phyloP scores from a whole-genome alignment of 1,140 invertebrate genomes.

The Ips nitidus region DNA sequence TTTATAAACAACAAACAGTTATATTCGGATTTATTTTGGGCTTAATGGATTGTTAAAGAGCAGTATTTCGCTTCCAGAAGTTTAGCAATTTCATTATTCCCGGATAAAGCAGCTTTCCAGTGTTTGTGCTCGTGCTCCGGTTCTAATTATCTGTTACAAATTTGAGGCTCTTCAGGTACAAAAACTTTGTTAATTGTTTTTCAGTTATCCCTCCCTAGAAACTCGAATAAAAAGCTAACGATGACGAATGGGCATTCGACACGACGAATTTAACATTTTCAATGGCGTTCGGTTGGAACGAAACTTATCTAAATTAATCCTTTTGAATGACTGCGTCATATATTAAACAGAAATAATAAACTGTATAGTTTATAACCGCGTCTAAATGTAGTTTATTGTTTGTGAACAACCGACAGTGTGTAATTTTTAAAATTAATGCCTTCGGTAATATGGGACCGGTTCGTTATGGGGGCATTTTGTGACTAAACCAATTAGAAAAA shows the following conservation, averaged over 20 bases:
- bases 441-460: neutral
- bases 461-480: conserved; percentile 1
- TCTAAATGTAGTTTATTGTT: conserved; percentile 5
- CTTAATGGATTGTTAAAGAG: conserved; percentile 12
- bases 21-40: conserved; percentile 11
- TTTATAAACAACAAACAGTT: conserved; percentile 11
- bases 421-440: conserved; percentile 5
- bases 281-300: neutral
- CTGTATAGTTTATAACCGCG: neutral
- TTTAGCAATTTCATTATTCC: conserved; percentile 6
- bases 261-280: too few species aligned
- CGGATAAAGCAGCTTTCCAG: conserved; percentile 4
- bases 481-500: conserved; percentile 4
- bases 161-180: neutral
- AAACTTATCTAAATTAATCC: conserved; percentile 1
- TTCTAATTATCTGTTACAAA: conserved; percentile 4
- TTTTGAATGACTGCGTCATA: conserved; percentile 2
- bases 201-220: neutral
- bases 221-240: neutral
- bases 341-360: neutral
- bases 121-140: neutral
- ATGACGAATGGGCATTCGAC: neutral
- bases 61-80: neutral
- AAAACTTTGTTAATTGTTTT: neutral
- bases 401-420: neutral